Conservation (phyloP, 1,140 invertebrate species). For the Orius insidiosus region DNA sequence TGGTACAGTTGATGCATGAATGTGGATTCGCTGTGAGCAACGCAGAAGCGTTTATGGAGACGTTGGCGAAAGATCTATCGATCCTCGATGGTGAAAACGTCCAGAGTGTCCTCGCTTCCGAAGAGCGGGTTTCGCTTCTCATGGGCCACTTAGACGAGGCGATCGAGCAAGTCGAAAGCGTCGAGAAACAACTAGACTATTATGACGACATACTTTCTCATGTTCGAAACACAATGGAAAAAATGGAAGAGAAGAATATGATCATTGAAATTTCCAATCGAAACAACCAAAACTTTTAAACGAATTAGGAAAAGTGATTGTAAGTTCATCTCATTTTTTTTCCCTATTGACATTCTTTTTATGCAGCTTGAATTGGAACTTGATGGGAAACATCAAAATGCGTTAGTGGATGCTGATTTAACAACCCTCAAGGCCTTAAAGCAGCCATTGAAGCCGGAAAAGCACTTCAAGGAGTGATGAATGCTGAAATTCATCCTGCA, state of each 20-base stretch:
- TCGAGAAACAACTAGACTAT: slow-evolving; percentile 51
- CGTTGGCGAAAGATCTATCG: slow-evolving; percentile 60
- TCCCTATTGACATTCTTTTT: too few species aligned
- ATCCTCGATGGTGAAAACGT: slow-evolving; percentile 74
- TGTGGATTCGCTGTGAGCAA: slow-evolving; percentile 69
- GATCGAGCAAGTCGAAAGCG: slow-evolving; percentile 53
- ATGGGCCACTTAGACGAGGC: slow-evolving; percentile 74
- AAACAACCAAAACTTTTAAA: slow-evolving; percentile 63
- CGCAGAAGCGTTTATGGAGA: slow-evolving; percentile 72
- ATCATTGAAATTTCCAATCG: slow-evolving; percentile 70
- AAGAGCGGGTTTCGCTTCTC: slow-evolving; percentile 62
- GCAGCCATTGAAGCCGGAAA: slow-evolving; percentile 63
- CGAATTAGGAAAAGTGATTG: slow-evolving; percentile 65
- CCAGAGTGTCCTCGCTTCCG: slow-evolving; percentile 67
- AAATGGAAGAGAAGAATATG: slow-evolving; percentile 83
- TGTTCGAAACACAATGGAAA: slow-evolving; percentile 68
- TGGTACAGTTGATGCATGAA: slow-evolving; percentile 50
- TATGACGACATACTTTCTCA: slow-evolving; percentile 67
- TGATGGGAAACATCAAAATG: slow-evolving; percentile 44
- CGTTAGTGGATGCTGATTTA: slow-evolving; percentile 52
- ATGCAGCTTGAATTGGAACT: slow-evolving; percentile 61
- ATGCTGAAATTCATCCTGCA: slow-evolving; percentile 44
- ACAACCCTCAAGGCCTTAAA: slow-evolving; percentile 52
- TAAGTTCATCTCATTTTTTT: too few species aligned
- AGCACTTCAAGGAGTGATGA: slow-evolving; percentile 59